phyloP scores from a whole-genome alignment of 1,140 invertebrate genomes.

The Wasmannia auropunctata region DNA sequence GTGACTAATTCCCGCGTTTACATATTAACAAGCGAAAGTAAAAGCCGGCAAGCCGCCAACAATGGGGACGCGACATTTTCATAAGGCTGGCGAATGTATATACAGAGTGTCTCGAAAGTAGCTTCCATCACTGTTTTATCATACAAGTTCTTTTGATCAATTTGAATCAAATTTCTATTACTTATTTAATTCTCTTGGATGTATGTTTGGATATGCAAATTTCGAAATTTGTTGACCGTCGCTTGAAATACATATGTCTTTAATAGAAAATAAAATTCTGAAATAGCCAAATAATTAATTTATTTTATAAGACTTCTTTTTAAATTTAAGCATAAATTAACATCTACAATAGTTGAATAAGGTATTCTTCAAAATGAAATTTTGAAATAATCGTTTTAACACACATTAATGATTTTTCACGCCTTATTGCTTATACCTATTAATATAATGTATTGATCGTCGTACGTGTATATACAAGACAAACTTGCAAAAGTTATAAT shows the following conservation, averaged over 20 bases:
- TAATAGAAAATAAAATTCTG: not conserved
- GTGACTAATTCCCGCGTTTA: not conserved
- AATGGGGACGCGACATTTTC: conserved; percentile 51
- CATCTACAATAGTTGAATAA: not conserved
- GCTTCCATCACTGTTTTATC: not conserved
- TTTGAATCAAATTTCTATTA: not conserved
- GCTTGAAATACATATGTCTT: not conserved
- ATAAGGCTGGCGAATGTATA: conserved; percentile 22
- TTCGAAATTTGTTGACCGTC: not conserved
- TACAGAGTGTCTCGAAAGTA: conserved; percentile 23
- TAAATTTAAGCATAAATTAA: conserved; percentile 3
- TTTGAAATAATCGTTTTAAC: not conserved
- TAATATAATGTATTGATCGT: not conserved
- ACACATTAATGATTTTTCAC: not conserved
- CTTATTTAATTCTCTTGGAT: not conserved
- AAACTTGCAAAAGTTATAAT: not conserved
- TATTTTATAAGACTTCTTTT: not conserved
- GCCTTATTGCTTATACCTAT: not conserved
- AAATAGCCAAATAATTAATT: not conserved
- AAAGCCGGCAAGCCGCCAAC: conserved; percentile 3
- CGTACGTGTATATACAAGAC: not conserved
- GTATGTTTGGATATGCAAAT: not conserved
- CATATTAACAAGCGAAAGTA: conserved; percentile 35
- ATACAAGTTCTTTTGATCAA: not conserved
- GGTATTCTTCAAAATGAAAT: not conserved